Evolutionary conservation across 2,888 invertebrate species (phyloP), one percentile per base, ranked within the genome.

Genomic region (Drosophila pseudotakahashii): DNA sequence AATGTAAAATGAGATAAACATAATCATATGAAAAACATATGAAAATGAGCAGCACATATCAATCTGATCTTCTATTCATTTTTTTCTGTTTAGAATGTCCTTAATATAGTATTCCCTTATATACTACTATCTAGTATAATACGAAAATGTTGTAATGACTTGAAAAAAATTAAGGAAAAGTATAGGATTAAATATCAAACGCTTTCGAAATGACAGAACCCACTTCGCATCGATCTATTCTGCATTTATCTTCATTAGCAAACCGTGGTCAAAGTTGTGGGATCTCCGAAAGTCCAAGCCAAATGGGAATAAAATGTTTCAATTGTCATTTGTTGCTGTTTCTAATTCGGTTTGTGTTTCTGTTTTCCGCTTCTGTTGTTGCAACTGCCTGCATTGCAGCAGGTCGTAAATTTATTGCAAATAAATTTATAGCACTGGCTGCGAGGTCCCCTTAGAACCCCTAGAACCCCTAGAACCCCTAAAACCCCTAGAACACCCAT

Each of bases 381-480:
- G 64, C 67, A 81, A 52, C 81, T 72, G 72, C 70, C 71, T 66
- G 75, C 79, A 82, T 70, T 82, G 81, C 81, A 86, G 81, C 71
- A 83, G 81, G 81, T 81, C 79, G 87, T 82, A 82, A 82, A 82
- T 82, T 82, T 86, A 81, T 82, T 75, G 83, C 78, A 81, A 69
- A 81, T 81, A 85, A 86, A 86, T 85, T 84, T 85, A 85, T 83
- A 58, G 84, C 84, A 81, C 61, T 63, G 61, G 61, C 53, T 39
- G 62, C 30, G 53, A 41, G 55, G 55, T 55, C 26, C 26, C 26
- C 26, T 26, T 26, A 5, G 26, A 26, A 26, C 3, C 23, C 23
- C n/a, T n/a, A n/a, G n/a, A n/a, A n/a, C n/a, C n/a, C n/a, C n/a
- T n/a, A n/a, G n/a, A n/a, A n/a, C n/a, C n/a, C n/a, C n/a, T n/a